phyloP scores from a whole-genome alignment of 2,797 vertebrate species.

The Melopsittacus undulatus region DNA sequence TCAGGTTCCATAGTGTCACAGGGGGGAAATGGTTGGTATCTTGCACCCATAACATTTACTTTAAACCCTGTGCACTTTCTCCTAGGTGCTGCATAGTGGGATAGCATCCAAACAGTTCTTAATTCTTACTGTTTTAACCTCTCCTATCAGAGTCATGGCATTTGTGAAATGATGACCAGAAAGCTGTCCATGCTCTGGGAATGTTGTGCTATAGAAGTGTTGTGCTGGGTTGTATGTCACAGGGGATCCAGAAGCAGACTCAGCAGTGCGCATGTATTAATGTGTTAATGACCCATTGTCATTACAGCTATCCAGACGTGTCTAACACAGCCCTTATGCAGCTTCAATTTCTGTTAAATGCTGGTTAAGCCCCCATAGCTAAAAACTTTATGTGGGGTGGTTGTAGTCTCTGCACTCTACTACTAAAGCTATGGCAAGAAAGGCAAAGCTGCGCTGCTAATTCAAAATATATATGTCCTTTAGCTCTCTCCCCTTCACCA shows the following conservation, averaged over 20 bases:
- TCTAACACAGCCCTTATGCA: not conserved
- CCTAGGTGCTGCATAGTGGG: not conserved
- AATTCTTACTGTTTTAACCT: not conserved
- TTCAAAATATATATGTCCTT: not conserved
- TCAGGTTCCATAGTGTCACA: not conserved
- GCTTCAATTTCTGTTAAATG: not conserved
- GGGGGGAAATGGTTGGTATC: not conserved
- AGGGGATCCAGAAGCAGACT: not conserved
- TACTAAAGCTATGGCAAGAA: not conserved
- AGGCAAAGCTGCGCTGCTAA: not conserved
- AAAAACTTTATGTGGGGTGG: not conserved
- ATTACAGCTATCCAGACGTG: not conserved
- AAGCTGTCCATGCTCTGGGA: not conserved
- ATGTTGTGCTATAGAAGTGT: not conserved
- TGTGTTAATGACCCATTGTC: not conserved
- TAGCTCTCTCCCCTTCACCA: not conserved
- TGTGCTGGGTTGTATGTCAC: not conserved
- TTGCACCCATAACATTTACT: not conserved
- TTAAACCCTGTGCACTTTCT: not conserved
- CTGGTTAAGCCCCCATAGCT: not conserved
- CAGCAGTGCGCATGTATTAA: not conserved
- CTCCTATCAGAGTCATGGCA: not conserved
- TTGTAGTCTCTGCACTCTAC: not conserved
- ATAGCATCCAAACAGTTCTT: not conserved
- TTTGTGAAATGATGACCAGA: accelerated